Conservation (phyloP, 2,888 invertebrate genomes). For the Hartigia nigra region DNA sequence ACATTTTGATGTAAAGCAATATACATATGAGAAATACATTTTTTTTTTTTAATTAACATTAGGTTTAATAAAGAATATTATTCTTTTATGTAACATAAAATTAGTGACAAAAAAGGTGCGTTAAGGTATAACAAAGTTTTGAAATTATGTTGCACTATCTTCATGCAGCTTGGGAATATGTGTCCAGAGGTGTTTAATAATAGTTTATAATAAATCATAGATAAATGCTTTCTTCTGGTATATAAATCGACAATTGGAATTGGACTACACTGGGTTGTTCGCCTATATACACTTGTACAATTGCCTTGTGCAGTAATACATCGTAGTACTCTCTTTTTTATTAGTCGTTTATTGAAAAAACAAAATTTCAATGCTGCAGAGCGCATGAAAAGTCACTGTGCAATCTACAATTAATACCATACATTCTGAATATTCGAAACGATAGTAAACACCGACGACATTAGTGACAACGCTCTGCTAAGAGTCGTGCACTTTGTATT, state of each 20-base stretch:
- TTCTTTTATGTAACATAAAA: not conserved
- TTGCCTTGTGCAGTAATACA: conserved; percentile 44
- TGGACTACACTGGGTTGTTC: conserved; percentile 12
- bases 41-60: not conserved
- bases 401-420: not conserved
- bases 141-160: conserved; percentile 5
- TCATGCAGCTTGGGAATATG: not conserved
- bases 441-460: not conserved
- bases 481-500: not conserved
- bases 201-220: not conserved
- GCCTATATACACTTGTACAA: conserved; percentile 52
- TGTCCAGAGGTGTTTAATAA: not conserved
- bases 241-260: conserved; percentile 15
- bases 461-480: not conserved
- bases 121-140: conserved; percentile 11
- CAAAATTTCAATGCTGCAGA: conserved; percentile 1
- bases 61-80: not conserved
- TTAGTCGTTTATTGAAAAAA: conserved; percentile 6
- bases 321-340: conserved; percentile 32
- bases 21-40: not conserved
- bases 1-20: not conserved
- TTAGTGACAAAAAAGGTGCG: not conserved
- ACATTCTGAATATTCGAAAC: not conserved
- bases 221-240: conserved; percentile 18
- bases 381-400: not conserved